Evolutionary conservation across 2,888 invertebrate species (phyloP).

Genomic region (Lasioglossum figueresi): DNA sequence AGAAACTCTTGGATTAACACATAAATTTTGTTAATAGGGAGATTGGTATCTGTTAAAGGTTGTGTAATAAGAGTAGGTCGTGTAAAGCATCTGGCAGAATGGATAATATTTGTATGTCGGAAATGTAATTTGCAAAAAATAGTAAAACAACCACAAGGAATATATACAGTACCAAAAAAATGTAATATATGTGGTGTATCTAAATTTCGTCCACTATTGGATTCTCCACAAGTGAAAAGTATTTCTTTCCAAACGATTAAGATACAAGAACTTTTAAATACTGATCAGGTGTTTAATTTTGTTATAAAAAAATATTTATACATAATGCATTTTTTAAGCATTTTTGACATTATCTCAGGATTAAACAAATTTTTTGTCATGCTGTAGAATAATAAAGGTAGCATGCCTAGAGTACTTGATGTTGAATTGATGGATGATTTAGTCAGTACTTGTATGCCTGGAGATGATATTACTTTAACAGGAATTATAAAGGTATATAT

Average conservation of each 20-base stretch:
- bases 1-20: conserved; percentile 23
- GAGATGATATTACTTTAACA: conserved; percentile 94
- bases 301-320: conserved; percentile 1
- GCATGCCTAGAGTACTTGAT: conserved; percentile 92
- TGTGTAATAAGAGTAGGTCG: conserved; percentile 93
- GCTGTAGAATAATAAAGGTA: conserved; percentile 87
- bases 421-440: conserved; percentile 93
- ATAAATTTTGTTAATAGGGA: conserved; percentile 84
- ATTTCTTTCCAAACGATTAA: conserved; percentile 92
- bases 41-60: conserved; percentile 92
- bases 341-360: background rate
- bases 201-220: conserved; percentile 87
- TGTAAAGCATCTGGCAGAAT: conserved; percentile 89
- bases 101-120: conserved; percentile 91
- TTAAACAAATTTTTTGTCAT: conserved; percentile 24
- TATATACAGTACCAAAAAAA: conserved; percentile 86
- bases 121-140: conserved; percentile 85
- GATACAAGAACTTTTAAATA: conserved; percentile 91
- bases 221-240: conserved; percentile 90
- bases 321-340: background rate
- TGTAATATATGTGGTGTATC: conserved; percentile 87
- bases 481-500: conserved; percentile 92
- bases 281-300: conserved; percentile 86
- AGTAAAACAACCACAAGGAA: conserved; percentile 86
- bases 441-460: conserved; percentile 93